Evolutionary conservation across 2,113 vertebrate species (phyloP), one percentile per base, ranked within the genome.

Genomic region (Propithecus coquereli): DNA sequence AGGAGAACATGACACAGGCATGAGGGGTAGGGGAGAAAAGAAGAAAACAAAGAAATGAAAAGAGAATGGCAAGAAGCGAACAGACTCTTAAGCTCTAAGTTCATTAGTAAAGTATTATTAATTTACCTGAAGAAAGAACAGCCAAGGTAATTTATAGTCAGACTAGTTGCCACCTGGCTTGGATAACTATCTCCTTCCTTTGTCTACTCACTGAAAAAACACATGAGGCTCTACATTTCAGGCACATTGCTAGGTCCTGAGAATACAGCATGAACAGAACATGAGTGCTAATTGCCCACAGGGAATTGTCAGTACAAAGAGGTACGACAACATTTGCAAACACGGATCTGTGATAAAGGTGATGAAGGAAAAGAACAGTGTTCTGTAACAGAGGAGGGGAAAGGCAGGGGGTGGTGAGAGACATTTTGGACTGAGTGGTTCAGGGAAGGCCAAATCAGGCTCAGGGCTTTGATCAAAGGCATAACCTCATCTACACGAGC

Each of bases 381-480:
- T 34, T 32, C 54, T 11, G 7, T 32, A 34, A 63, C 18, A n/a
- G 34, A 30, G 23, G 20, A 27, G 13, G 27, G 9, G 2, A 57
- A 45, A 22, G 54, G 30, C 14, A 54, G 66, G 23, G 27, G 20
- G 30, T 30, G 3, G 32, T 18, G 17, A 91, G 27, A 91, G 50
- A 57, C 37, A 43, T 32, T 87, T 40, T 73, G n/a, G 37, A 73
- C 23, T 68, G 50, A 12, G 40, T 50, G 47, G 20, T 71, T 74
- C 50, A 54, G 50, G 30, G 45, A 84, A 27, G 30, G 32, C 76
- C 66, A 74, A 65, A 40, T 50, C 43, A 45, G 25, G 85, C 74
- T 88, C 23, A 84, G 71, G 3, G 40, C 94, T 54, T 96, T 95
- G 77, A 91, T 86, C 70, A 76, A n/a, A 94, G 87, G 80, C 87